Percentiles rank a stretch among this genome's conserved stretches.
phyloP scores from a whole-genome alignment of 2,888 invertebrate genomes.

The Leptinotarsa haldemani region DNA sequence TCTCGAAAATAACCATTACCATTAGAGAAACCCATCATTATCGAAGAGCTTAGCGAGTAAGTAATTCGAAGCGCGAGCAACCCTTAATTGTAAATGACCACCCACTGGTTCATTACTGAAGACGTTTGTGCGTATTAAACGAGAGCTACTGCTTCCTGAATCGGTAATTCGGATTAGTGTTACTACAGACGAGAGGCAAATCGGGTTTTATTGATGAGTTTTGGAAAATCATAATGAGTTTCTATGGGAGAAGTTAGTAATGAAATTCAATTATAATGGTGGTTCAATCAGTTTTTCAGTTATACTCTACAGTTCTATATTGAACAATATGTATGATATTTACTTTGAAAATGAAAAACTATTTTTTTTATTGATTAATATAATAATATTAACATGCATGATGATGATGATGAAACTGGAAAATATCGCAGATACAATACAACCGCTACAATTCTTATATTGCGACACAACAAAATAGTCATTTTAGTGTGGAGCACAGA shows the following conservation, averaged over 20 bases:
- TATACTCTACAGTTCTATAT: too few species aligned
- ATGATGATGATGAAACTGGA: too few species aligned
- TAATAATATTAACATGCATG: too few species aligned
- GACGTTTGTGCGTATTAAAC: conserved; percentile 3
- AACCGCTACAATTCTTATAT: too few species aligned
- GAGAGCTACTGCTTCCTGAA: neutral
- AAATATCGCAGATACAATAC: too few species aligned
- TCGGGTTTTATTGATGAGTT: neutral
- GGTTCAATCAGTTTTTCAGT: too few species aligned
- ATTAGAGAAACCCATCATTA: conserved; percentile 9
- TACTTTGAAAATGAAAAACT: too few species aligned
- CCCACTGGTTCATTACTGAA: neutral
- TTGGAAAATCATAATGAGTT: neutral
- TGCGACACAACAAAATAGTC: too few species aligned
- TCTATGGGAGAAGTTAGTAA: neutral
- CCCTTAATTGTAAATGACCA: conserved; percentile 4
- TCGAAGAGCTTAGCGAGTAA: conserved; percentile 2
- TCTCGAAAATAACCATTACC: neutral
- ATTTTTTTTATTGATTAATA: too few species aligned
- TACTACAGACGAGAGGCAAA: neutral
- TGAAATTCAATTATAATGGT: neutral
- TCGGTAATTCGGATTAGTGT: neutral
- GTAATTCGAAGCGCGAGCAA: neutral
- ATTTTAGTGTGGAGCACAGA: too few species aligned
- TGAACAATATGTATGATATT: too few species aligned